phyloP scores from a whole-genome alignment of 2,113 vertebrate species.

The Centropus bengalensis region DNA sequence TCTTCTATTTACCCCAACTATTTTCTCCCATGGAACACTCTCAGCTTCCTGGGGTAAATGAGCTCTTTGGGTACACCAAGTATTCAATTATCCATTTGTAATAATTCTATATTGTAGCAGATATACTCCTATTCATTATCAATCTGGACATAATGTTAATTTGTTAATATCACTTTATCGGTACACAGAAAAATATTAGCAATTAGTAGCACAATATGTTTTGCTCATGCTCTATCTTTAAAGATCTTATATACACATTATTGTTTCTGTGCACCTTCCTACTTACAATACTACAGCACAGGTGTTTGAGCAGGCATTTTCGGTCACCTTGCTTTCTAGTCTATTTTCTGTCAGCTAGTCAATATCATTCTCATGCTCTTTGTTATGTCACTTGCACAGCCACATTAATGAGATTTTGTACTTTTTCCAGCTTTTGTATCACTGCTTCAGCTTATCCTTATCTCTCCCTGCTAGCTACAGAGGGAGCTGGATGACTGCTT shows the following conservation, averaged over 20 bases:
- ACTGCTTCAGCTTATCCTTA: slow-evolving; percentile 22
- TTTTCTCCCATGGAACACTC: not conserved
- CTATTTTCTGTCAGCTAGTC: slow-evolving; percentile 9
- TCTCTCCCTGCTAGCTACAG: slow-evolving; percentile 45
- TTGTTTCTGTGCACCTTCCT: not conserved
- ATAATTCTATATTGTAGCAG: not conserved
- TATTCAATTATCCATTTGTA: not conserved
- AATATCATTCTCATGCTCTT: not conserved
- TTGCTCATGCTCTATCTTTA: not conserved
- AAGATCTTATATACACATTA: not conserved
- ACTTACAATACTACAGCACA: not conserved
- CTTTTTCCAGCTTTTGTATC: slow-evolving; percentile 7
- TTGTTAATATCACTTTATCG: not conserved
- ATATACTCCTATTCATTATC: not conserved
- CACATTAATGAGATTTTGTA: slow-evolving; percentile 29
- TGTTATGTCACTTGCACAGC: not conserved
- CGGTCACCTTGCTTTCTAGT: not conserved
- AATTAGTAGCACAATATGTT: not conserved
- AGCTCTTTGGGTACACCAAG: not conserved
- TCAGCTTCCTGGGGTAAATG: accelerated
- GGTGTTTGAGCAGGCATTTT: not conserved
- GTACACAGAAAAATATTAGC: not conserved
- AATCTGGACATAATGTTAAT: not conserved
- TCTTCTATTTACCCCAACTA: not conserved
- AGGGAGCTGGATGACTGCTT: slow-evolving; percentile 51